Conservation (phyloP, 2,113 vertebrate species). For the Anolis sagrei region DNA sequence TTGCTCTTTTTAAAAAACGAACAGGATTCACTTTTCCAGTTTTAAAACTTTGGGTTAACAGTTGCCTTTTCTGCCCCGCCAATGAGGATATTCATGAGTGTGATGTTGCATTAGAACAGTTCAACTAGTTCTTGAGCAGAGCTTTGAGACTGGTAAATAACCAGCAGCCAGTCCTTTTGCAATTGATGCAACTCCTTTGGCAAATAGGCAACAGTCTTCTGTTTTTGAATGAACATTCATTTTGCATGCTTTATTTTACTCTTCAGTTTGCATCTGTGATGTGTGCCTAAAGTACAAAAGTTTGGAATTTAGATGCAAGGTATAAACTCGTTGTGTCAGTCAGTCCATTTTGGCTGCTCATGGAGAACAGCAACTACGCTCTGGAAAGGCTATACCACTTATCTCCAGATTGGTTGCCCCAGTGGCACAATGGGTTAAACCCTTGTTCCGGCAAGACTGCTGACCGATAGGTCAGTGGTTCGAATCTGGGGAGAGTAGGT, state of each 20-base stretch:
- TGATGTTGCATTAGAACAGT: neutral
- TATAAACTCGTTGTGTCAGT: constrained; percentile 53
- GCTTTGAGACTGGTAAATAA: neutral
- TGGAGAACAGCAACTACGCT: constrained; percentile 75
- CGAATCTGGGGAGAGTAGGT: too few species aligned
- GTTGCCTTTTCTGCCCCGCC: neutral
- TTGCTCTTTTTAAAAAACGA: too few species aligned
- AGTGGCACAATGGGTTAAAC: too few species aligned
- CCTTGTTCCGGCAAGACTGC: too few species aligned
- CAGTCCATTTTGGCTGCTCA: constrained; percentile 49
- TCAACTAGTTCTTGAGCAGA: neutral
- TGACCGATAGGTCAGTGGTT: too few species aligned
- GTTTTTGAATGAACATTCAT: neutral
- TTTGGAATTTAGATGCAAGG: neutral
- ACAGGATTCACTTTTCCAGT: too few species aligned
- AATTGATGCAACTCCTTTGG: neutral
- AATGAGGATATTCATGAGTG: neutral
- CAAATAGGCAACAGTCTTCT: neutral
- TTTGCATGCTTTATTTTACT: neutral
- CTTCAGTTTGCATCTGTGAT: neutral
- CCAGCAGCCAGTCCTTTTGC: neutral
- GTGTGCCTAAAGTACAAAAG: neutral
- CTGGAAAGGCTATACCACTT: constrained; percentile 67
- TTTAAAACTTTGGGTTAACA: too few species aligned
- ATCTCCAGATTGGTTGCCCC: constrained; percentile 61